phyloP scores from a whole-genome alignment of 2,113 vertebrate species.

The Corythaixoides concolor region DNA sequence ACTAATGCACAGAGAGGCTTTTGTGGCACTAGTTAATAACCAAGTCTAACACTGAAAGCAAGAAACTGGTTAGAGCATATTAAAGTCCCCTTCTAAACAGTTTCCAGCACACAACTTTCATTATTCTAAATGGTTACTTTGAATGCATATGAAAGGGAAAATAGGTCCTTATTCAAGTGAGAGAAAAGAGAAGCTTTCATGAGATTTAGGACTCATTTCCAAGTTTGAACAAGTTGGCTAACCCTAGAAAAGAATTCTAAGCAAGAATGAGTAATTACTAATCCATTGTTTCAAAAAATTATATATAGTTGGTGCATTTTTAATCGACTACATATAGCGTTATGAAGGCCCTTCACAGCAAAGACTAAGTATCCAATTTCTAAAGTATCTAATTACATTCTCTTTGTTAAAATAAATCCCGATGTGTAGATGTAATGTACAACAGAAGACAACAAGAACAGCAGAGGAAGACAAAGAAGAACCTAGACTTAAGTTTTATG shows the following conservation, averaged over 20 bases:
- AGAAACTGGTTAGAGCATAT: not conserved
- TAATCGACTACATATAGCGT: not conserved
- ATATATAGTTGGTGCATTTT: not conserved
- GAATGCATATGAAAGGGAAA: not conserved
- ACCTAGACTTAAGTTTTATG: not conserved
- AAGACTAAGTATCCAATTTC: not conserved
- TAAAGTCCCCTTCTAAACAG: not conserved
- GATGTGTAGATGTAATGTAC: not conserved
- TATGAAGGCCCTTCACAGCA: not conserved
- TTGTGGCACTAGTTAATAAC: not conserved
- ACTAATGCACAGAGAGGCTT: not conserved
- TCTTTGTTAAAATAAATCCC: not conserved
- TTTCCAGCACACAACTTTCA: not conserved
- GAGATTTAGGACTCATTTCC: not conserved
- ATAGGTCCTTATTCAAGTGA: not conserved
- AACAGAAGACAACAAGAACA: not conserved
- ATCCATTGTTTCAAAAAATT: not conserved
- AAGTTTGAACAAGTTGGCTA: not conserved
- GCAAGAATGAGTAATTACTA: not conserved
- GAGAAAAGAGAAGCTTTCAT: not conserved
- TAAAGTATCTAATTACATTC: not conserved
- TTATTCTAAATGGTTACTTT: not conserved
- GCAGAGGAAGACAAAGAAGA: not conserved
- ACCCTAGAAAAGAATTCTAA: not conserved
- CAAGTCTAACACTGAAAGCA: not conserved